phyloP scores from a whole-genome alignment of 2,113 vertebrate species.

The Tauraco erythrolophus region DNA sequence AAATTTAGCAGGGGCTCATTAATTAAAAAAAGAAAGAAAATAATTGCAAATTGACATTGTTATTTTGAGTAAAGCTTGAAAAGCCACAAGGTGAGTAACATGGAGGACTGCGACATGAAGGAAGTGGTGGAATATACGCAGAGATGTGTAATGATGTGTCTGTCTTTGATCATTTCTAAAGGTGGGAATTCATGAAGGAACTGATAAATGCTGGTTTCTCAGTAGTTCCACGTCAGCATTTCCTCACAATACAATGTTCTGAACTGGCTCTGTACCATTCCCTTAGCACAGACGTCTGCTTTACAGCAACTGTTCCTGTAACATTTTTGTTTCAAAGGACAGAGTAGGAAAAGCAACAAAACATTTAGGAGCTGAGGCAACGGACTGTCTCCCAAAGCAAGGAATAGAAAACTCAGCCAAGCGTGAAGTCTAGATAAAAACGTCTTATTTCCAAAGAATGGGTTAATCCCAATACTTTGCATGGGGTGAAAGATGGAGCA shows the following conservation, averaged over 20 bases:
- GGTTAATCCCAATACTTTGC: neutral
- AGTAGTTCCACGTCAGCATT: neutral
- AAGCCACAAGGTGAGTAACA: neutral
- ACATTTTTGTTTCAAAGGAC: neutral
- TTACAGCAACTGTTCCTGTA: neutral
- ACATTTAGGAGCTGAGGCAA: neutral
- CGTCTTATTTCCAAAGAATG: neutral
- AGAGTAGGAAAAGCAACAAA: neutral
- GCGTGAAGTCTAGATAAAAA: neutral
- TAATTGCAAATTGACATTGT: neutral
- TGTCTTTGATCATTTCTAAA: neutral
- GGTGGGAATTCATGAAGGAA: neutral
- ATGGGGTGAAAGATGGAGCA: neutral
- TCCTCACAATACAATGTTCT: neutral
- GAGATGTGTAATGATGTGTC: neutral
- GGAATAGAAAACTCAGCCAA: neutral
- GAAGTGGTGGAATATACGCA: neutral
- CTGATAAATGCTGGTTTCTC: neutral
- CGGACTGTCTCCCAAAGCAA: neutral
- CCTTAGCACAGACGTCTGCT: neutral
- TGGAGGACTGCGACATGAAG: neutral
- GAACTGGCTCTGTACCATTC: neutral
- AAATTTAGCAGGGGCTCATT: neutral
- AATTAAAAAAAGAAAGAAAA: neutral
- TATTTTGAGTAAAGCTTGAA: neutral